Evolutionary conservation across 2,888 invertebrate species (phyloP), one percentile per base, ranked within the genome.

Genomic region (Melinaea menophilus): DNA sequence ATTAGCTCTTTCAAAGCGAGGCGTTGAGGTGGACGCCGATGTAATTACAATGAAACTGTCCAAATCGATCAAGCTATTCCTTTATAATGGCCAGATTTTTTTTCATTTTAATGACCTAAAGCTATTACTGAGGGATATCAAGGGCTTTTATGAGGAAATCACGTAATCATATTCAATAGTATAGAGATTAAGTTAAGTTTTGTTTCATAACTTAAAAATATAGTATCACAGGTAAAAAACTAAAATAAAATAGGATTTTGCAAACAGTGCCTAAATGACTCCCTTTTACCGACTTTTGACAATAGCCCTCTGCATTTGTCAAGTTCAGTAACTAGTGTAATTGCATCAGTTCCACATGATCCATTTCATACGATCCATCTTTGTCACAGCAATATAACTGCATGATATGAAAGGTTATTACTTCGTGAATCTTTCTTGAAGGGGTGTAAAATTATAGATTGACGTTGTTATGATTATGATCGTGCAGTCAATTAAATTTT

Each of bases 301-400:
- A 71, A 67, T 68, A 58, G 64, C 62, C 60, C 22, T 51, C 51
- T 74, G 73, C 67, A 73, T 74, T 74, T 77, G 74, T 74, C 76
- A 77, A 75, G 1, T 22, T 1, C 22, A 22, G 76, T 71, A 72
- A 72, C 71, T 67, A 71, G 62, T 68, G 74, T 85, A 85, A 84
- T 85, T 84, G 80, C 82, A 79, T 84, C 85, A 84, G 85, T 73
- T 79, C 74, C 76, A 76, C 79, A 74, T 77, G 74, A 77, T 76
- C 72, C 73, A 71, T 74, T 72, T 69, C 69, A 70, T 73, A 74
- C 70, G 66, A 58, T 69, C 41, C 73, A 72, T 72, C 78, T 76
- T 77, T 77, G 74, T 71, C 69, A 68, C 58, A 55, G 48, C 57
- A 47, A 61, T 61, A 61, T 55, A 63, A 41, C 56, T 64, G 55